Base-by-base conservation (phyloP, 1,140 invertebrate genomes). In the Brachionus plicatilis region DNA sequence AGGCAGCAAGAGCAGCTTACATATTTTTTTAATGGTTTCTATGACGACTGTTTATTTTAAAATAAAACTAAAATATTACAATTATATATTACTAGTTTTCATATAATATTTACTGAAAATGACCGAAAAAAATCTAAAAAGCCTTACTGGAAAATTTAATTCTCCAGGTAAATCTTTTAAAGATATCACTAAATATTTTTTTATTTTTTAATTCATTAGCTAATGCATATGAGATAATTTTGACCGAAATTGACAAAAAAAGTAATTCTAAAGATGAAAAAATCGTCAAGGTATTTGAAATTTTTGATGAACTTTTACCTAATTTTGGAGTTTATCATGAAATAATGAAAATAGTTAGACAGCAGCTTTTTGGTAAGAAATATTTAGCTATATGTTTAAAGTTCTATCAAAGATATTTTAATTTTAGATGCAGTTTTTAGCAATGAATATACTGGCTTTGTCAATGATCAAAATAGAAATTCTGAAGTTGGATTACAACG, bases 391-490 rank as follows among this genome's bases (percentile, higher is more conserved):
- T 17, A 43, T 41, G 0, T 68, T 43, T 65, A 1, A 66, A 82
- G 41, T 82, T 43, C 24, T 41, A 27, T n/a, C 33, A 41, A 65
- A 29, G 17, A 1, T 50, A 50, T 47, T n/a, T 8, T 3, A 41
- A 82, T 65, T 65, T 8, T 17, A 82, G 79, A 82, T 41, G 79
- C 79, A 12, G 79, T 82, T 11, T 82, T 82, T 47, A 82, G 79
- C 27, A 24, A 41, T 47, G 50, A 82, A 45, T 82, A 27, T 27
- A 82, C 79, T 45, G 79, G 79, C 3, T 27, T 41, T 11, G 37
- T 37, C 2, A 17, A 41, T 47, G 20, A 41, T 14, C 7, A 65
- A 29, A 0, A 66, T 43, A 65, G 41, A 47, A 65, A 8, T 47
- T 29, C 41, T 27, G 27, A 27, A 50, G 24, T 12, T 17, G n/a